These are phyloP conservation scores for Ostrea edulis DNA, from an alignment of 1,140 invertebrate species.

Conservation along the genomic window DNA sequence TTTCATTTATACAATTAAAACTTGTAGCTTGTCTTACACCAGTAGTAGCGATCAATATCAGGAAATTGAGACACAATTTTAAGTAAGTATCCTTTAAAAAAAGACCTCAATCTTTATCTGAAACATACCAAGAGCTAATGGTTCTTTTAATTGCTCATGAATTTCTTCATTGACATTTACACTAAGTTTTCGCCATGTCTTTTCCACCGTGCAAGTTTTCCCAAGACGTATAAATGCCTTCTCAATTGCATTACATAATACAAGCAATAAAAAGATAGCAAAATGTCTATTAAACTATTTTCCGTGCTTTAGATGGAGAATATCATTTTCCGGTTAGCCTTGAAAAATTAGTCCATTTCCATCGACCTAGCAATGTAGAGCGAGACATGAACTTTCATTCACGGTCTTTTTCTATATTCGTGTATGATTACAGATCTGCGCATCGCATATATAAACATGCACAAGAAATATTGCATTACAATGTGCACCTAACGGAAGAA, in stretches of 20 bases:
- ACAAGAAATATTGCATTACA: too few relatives aligned
- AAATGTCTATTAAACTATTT: not conserved
- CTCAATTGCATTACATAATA: not conserved
- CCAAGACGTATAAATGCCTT: not conserved
- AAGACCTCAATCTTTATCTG: not conserved
- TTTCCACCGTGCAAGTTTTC: not conserved
- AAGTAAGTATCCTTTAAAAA: not conserved
- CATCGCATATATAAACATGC: too few relatives aligned
- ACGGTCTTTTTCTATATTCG: too few relatives aligned
- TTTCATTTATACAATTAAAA: too few relatives aligned
- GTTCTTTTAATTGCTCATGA: slow-evolving; percentile 10
- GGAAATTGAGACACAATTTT: not conserved
- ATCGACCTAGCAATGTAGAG: not conserved
- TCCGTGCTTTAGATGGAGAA: not conserved
- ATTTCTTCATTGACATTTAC: not conserved
- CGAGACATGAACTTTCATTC: too few relatives aligned
- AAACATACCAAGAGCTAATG: not conserved
- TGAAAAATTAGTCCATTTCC: not conserved
- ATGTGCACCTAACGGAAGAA: too few relatives aligned
- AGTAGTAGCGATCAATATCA: not conserved
- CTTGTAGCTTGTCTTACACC: too few relatives aligned
- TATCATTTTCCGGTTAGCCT: not conserved
- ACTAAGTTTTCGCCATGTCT: not conserved
- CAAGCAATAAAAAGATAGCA: slow-evolving; percentile 3
- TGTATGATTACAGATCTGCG: too few relatives aligned